These are phyloP conservation scores for Aspidoscelis tigris DNA, from an alignment of 2,113 vertebrate species.

Conservation along the genomic window DNA sequence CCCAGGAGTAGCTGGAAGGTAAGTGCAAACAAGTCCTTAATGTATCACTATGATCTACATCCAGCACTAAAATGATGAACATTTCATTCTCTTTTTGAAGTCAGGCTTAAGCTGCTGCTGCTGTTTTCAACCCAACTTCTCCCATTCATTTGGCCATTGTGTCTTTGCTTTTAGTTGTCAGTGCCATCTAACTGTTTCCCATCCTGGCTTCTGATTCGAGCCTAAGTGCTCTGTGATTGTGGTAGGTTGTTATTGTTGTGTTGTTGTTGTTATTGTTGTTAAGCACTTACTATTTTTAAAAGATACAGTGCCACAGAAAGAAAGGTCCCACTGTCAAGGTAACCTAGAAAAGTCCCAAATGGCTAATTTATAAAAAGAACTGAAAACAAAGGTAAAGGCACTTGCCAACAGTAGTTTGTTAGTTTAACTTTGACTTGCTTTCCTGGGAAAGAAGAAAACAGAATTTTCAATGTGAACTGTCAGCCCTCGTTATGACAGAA, in stretches of 20 bases:
- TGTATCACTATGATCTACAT: too few species aligned
- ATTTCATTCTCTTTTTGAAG: neutral
- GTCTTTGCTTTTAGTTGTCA: neutral
- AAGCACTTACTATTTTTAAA: slow-evolving; percentile 24
- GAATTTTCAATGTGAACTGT: slow-evolving; percentile 89
- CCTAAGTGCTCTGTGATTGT: neutral
- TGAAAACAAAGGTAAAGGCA: slow-evolving; percentile 76
- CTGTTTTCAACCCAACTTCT: neutral
- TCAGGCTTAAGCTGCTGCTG: neutral
- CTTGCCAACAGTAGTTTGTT: slow-evolving; percentile 83
- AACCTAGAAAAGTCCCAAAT: slow-evolving; percentile 61
- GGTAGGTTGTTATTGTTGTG: neutral
- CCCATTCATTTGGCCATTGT: neutral
- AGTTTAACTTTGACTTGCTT: slow-evolving; percentile 85
- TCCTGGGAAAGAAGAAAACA: slow-evolving; percentile 84
- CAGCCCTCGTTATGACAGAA: slow-evolving; percentile 82
- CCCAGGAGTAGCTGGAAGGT: too few species aligned
- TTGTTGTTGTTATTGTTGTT: slow-evolving; percentile 24
- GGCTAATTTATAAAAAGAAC: slow-evolving; percentile 75
- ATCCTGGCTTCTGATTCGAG: slow-evolving; percentile 14
- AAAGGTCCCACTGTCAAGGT: slow-evolving; percentile 50
- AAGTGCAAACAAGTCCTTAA: too few species aligned
- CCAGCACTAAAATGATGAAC: neutral
- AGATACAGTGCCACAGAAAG: neutral
- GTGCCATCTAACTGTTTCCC: slow-evolving; percentile 8